phyloP scores from a whole-genome alignment of 2,113 vertebrate species.

The Psittacula cyanocephala region DNA sequence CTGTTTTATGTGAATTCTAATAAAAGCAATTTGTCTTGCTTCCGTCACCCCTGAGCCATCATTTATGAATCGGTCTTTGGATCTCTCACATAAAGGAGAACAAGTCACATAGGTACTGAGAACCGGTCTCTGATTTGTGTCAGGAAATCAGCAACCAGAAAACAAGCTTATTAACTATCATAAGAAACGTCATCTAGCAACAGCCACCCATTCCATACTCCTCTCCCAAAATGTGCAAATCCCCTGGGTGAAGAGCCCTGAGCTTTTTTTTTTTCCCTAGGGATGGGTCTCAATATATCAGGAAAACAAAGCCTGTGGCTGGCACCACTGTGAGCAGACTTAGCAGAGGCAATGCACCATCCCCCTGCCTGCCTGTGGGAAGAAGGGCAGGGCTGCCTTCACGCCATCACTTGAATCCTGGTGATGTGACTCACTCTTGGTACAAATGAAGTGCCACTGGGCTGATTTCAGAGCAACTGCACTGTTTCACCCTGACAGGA shows the following conservation, averaged over 20 bases:
- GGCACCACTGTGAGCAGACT: neutral
- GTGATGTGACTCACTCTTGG: neutral
- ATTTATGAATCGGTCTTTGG: slow-evolving; percentile 35
- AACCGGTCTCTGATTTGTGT: neutral
- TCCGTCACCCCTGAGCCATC: neutral
- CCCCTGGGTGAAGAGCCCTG: neutral
- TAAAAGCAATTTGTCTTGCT: slow-evolving; percentile 16
- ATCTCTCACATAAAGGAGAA: neutral
- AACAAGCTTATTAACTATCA: slow-evolving; percentile 3
- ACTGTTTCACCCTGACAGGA: fast-evolving
- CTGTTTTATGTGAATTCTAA: slow-evolving; percentile 43
- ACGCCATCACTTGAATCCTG: neutral
- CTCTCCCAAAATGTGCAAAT: neutral
- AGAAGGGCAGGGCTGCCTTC: neutral
- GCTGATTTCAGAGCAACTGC: neutral
- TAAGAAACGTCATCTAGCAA: neutral
- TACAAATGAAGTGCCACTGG: neutral
- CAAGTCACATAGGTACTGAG: neutral
- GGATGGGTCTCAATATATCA: neutral
- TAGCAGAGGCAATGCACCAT: neutral
- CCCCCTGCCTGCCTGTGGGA: neutral
- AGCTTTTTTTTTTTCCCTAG: neutral
- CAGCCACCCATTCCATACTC: neutral
- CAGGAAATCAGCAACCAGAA: slow-evolving; percentile 14
- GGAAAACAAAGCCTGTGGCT: neutral